Base-by-base conservation (phyloP, 2,888 invertebrate species). In the Hypselothyrea guttata region DNA sequence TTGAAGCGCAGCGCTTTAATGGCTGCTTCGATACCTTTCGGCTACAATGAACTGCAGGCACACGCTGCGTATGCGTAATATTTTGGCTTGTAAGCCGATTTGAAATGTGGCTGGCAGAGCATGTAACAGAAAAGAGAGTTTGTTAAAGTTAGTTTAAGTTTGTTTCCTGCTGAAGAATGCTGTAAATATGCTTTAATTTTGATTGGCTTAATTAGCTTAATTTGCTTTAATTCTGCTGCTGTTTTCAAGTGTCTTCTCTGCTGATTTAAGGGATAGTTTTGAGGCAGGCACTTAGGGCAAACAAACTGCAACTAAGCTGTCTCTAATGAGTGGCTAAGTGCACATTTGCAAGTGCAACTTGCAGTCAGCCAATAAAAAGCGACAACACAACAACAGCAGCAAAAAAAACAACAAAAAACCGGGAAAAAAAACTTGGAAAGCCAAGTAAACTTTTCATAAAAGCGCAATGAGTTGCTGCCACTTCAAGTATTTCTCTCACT, bases 321-420 rank as follows among this genome's bases (percentile, higher is more conserved):
- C 63, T 59, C 81, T 83, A 77, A 77, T 77, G 77, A 77, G 81
- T 83, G 81, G 63, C 63, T 61, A 83, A 76, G 60, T 76, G 63
- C 70, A 70, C 77, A 76, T 83, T 77, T 76, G 70, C 70, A 53
- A 42, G 55, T 55, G 55, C 70, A 70, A 58, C 64, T 51, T 61
- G 71, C 54, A 55, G 71, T 60, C 33, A 45, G 45, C 51, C 81
- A 73, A 83, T 79, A 76, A 83, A 78, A 47, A 48, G 45, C 47
- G 22, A 51, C 28, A 42, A 48, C 48, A 46, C 64, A 64, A 45
- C 38, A 40, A 35, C 53, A 62, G 57, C 62, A 55, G 71, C 48
- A 53, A 45, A 70, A 58, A 47, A 16, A 31, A n/a, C 47, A 40
- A 55, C 42, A 57, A 65, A 64, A 55, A 60, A 60, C 58, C 60